phyloP scores from a whole-genome alignment of 2,797 vertebrate genomes.

The Alectoris magna region DNA sequence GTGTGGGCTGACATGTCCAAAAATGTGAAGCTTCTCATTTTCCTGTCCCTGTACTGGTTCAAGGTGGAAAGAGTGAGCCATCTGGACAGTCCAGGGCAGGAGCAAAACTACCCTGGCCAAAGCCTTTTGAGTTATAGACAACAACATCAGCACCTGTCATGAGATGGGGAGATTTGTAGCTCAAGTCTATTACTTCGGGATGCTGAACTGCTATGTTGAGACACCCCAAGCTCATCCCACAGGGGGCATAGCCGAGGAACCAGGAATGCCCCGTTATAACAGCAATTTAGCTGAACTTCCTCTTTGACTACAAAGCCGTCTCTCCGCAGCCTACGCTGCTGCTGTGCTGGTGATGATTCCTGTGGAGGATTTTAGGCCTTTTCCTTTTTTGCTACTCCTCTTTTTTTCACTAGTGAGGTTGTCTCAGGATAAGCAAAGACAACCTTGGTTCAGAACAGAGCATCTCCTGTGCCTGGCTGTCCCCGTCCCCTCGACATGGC shows the following conservation, averaged over 20 bases:
- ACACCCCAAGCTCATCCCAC: not conserved
- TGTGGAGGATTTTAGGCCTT: not conserved
- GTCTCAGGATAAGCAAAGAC: slow-evolving; percentile 37
- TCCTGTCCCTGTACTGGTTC: not conserved
- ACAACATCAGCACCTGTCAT: no score
- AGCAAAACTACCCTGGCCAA: not conserved
- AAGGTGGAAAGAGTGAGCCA: not conserved
- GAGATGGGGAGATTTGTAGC: not conserved
- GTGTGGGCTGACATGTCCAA: not conserved
- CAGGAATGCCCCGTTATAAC: not conserved
- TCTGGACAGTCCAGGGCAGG: not conserved
- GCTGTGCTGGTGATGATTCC: accelerated
- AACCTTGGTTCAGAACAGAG: not conserved
- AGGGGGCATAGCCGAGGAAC: not conserved
- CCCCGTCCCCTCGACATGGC: not conserved
- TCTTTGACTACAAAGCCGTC: not conserved
- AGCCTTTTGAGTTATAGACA: not conserved
- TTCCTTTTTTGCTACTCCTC: not conserved
- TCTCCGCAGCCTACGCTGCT: not conserved
- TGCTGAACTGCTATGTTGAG: not conserved
- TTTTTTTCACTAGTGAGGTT: not conserved
- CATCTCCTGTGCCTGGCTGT: not conserved
- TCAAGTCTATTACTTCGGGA: not conserved
- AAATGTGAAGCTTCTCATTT: not conserved
- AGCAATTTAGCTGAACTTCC: not conserved